phyloP scores from a whole-genome alignment of 1,140 invertebrate species.

The Aphelenchoides avenae region DNA sequence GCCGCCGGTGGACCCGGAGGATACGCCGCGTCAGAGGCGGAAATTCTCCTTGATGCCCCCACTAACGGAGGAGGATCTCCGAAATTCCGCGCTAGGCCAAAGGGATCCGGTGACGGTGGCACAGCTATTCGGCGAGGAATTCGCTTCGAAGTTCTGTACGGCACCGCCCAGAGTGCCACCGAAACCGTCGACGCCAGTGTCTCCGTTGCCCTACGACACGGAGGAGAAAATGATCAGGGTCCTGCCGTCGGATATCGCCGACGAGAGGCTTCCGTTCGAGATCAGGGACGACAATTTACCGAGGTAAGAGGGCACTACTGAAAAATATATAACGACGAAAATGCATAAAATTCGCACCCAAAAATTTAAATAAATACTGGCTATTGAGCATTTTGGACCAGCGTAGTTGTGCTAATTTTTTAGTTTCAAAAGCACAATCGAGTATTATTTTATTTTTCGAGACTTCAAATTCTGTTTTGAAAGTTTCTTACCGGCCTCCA shows the following conservation, averaged over 20 bases:
- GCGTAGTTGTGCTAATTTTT: background rate
- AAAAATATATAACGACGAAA: no score
- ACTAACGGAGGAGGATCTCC: constrained; percentile 39
- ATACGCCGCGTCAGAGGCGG: constrained; percentile 9
- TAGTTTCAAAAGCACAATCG: no score
- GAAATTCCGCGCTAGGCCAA: constrained; percentile 25
- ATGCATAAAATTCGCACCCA: no score
- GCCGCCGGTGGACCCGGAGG: background rate
- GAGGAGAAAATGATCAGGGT: constrained; percentile 30
- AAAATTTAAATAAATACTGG: no score
- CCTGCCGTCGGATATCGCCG: constrained; percentile 7
- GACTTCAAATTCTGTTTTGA: background rate
- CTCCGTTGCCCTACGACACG: constrained; percentile 37
- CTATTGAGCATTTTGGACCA: no score
- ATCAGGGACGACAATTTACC: constrained; percentile 28
- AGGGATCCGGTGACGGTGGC: constrained; percentile 36
- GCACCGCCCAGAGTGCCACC: background rate
- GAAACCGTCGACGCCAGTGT: constrained; percentile 11
- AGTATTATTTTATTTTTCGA: no score
- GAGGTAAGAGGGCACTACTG: constrained; percentile 1
- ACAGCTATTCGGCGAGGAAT: constrained; percentile 44
- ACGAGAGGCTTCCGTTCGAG: constrained; percentile 27
- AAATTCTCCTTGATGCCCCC: constrained; percentile 45
- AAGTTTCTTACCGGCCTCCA: background rate
- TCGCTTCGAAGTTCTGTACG: constrained; percentile 44